Percentiles rank a stretch among this genome's conserved stretches.
These are phyloP conservation scores for Amphimedon queenslandica DNA, from an alignment of 37 sponge, comb jelly and placozoan species.

Conservation along the genomic window DNA sequence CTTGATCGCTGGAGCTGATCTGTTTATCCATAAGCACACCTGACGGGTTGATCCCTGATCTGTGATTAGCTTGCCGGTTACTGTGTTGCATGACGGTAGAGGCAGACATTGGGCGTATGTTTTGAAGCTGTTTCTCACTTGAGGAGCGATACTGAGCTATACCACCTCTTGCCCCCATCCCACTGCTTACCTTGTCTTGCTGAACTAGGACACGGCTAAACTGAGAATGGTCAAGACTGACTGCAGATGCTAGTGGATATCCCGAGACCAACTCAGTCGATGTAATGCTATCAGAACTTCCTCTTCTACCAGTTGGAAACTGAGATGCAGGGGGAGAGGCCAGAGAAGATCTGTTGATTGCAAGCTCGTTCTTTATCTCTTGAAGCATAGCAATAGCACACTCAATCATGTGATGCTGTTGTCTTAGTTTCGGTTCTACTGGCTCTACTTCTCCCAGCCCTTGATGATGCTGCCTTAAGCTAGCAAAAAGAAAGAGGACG, in stretches of 20 bases:
- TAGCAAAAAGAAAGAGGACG: slow-evolving; percentile 40
- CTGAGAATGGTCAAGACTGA: background rate
- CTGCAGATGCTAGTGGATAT: background rate
- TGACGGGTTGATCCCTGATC: background rate
- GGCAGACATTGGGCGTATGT: background rate
- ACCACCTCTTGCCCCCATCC: background rate
- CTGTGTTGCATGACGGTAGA: background rate
- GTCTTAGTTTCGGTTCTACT: slow-evolving; percentile 44
- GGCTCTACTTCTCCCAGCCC: slow-evolving; percentile 20
- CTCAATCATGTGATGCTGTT: slow-evolving; percentile 50
- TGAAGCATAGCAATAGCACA: slow-evolving; percentile 32
- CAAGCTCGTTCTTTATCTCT: slow-evolving; percentile 56
- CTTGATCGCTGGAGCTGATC: slow-evolving; percentile 31
- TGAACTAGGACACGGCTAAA: background rate
- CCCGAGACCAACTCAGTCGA: background rate
- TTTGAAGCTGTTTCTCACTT: background rate
- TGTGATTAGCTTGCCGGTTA: background rate
- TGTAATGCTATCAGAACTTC: background rate
- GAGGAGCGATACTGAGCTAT: background rate
- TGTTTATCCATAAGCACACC: too few relatives aligned
- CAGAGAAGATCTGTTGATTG: too few relatives aligned
- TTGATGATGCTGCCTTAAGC: slow-evolving; percentile 20
- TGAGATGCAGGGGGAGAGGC: background rate
- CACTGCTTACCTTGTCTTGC: background rate
- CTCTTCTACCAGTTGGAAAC: background rate